Percentiles rank a stretch among this genome's conserved stretches.
phyloP scores from a whole-genome alignment of 2,113 vertebrate species.

The Sebastes schlegelii region DNA sequence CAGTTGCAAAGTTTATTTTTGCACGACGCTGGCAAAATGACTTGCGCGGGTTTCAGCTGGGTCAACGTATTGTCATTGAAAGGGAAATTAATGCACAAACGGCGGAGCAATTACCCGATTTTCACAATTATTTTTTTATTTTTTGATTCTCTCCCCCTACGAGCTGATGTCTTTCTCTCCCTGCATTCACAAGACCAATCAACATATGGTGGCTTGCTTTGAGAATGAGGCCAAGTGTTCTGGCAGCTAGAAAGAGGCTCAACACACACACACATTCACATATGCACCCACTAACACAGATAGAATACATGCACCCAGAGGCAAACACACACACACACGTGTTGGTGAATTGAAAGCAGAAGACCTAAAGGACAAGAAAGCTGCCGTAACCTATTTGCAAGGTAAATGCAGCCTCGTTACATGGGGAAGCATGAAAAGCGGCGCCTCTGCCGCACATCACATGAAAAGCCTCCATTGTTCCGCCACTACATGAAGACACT shows the following conservation, averaged over 20 bases:
- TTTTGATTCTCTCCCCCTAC: background rate
- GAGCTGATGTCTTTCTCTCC: background rate
- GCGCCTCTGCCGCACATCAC: constrained; percentile 37
- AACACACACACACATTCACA: constrained; percentile 4
- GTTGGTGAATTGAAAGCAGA: constrained; percentile 41
- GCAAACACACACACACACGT: background rate
- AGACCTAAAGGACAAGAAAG: constrained; percentile 41
- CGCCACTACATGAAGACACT: constrained; percentile 59
- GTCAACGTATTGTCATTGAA: constrained; percentile 54
- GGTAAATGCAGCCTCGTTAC: constrained; percentile 77
- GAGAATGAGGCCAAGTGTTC: constrained; percentile 70
- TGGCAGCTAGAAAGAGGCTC: constrained; percentile 38
- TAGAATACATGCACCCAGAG: constrained; percentile 4
- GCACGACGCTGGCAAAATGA: constrained; percentile 40
- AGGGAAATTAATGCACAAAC: constrained; percentile 57
- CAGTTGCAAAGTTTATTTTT: constrained; percentile 59
- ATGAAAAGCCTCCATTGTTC: constrained; percentile 76
- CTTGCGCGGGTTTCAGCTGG: constrained; percentile 25
- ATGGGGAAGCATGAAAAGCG: constrained; percentile 55
- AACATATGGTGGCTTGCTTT: constrained; percentile 67
- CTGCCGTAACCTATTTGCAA: constrained; percentile 70
- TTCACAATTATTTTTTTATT: constrained; percentile 1
- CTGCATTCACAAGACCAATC: constrained; percentile 37
- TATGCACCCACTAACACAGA: constrained; percentile 2
- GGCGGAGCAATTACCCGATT: constrained; percentile 44